A percentile compares a stretch with the other conserved stretches of the same genome.
Conservation (phyloP, 2,888 invertebrate genomes). For the Herminia tarsipennalis region DNA sequence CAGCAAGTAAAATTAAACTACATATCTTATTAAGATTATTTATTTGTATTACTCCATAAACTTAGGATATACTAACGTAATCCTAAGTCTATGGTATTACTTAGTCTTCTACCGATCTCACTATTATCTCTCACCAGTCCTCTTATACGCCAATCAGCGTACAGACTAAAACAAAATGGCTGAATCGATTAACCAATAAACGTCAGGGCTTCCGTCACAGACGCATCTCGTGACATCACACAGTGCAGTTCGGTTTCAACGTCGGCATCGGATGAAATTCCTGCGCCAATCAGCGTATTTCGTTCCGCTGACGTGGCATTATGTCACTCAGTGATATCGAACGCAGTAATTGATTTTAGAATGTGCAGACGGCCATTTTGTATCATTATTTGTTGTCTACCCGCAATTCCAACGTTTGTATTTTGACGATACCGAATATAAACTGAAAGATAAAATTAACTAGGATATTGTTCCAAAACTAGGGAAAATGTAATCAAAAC, state of each 20-base stretch:
- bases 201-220: constrained; percentile 27
- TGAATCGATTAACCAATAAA: constrained; percentile 34
- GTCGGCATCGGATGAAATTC: constrained; percentile 38
- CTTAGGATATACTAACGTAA: too few relatives aligned
- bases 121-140: background rate
- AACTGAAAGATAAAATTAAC: too few relatives aligned
- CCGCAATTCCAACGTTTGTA: too few relatives aligned
- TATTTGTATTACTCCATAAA: too few relatives aligned
- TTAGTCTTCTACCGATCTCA: too few relatives aligned
- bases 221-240: constrained; percentile 31
- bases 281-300: constrained; percentile 34
- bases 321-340: constrained; percentile 32
- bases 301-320: constrained; percentile 30
- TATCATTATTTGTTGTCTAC: background rate
- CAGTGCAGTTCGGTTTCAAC: constrained; percentile 36
- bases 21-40: too few relatives aligned
- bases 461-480: too few relatives aligned
- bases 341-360: constrained; percentile 28
- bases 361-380: constrained; percentile 1
- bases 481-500: too few relatives aligned
- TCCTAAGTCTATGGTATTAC: too few relatives aligned
- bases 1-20: too few relatives aligned
- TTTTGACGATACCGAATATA: too few relatives aligned
- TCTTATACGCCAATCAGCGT: background rate
- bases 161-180: constrained; percentile 9